Evolutionary conservation across 2,113 vertebrate genomes (phyloP), one percentile per base, ranked within the genome.

Genomic region (Gallinago paraguaiae): DNA sequence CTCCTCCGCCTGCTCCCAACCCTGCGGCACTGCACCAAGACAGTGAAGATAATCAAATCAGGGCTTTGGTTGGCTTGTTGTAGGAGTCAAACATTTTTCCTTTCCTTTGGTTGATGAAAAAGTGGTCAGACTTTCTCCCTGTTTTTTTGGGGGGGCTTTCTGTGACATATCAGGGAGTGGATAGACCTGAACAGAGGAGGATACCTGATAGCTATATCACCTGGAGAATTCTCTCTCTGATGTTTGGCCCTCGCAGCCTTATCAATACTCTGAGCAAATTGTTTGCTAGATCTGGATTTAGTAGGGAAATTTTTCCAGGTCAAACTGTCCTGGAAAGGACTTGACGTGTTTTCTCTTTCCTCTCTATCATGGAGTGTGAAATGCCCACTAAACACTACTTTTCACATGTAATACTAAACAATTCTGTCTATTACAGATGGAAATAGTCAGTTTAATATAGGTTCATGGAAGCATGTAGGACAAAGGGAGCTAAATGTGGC

Each of bases 31-130:
- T 70, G n/a, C 71, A 82, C 45, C 53, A 45, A 35, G 92, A 96
- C 86, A 95, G 79, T 78, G 83, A 95, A 70, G 69, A 81, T 88
- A 72, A 97, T 91, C 75, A 75, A 88, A 95, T 93, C 60, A 94
- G 54, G 50, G n/a, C 56, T 45, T 88, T 88, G 92, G 17, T 4
- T 91, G 82, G 60, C 31, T 94, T 92, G 86, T 22, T 90, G n/a
- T 54, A 92, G 4, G 10, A 85, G 35, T 45, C 57, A 82, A 50
- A 18, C 12, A n/a, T 16, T 5, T 68, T 79, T 69, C 30, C 46
- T 68, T 79, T 69, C 30, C 46, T 72, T 63, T 39, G 54, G 31
- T 50, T 91, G 71, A 18, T 72, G 54, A 54, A 91, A 65, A 87
- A 39, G 64, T 3, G 7, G 22, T 45, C 31, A 54, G n/a, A 39